A percentile compares a stretch with the other conserved stretches of the same genome.
These are phyloP conservation scores for Bolborhynchus lineola DNA, from an alignment of 2,113 vertebrate genomes.

Conservation along the genomic window DNA sequence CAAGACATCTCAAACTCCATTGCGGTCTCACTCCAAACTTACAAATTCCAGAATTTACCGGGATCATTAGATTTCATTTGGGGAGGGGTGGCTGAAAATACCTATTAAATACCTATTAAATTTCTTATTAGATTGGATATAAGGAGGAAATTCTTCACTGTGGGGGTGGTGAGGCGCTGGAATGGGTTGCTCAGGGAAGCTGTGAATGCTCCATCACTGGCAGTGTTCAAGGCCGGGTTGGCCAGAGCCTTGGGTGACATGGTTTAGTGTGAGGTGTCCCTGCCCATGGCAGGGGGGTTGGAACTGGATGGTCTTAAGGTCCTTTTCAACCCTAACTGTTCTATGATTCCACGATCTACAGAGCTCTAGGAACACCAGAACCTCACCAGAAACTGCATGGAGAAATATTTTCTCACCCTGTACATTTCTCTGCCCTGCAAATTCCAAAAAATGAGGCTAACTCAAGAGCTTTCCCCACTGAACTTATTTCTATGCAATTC, in stretches of 20 bases:
- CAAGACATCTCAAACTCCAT: neutral
- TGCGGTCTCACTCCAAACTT: neutral
- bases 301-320: too few relatives aligned
- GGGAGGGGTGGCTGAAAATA: neutral
- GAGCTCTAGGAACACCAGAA: slow-evolving; percentile 12
- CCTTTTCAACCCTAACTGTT: too few relatives aligned
- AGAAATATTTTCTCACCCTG: slow-evolving; percentile 15
- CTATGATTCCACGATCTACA: neutral
- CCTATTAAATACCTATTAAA: neutral
- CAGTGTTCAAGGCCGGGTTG: too few relatives aligned
- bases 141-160: too few relatives aligned
- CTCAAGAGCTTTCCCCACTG: neutral
- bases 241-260: too few relatives aligned
- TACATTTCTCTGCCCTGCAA: neutral
- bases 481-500: slow-evolving; percentile 16
- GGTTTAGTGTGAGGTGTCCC: too few relatives aligned
- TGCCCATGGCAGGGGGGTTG: too few relatives aligned
- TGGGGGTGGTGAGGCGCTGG: too few relatives aligned
- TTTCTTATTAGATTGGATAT: too few relatives aligned
- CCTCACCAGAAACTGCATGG: neutral
- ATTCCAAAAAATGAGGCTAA: neutral
- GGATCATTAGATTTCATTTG: neutral
- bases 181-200: too few relatives aligned
- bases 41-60: neutral
- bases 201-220: too few relatives aligned